phyloP scores from a whole-genome alignment of 2,888 invertebrate species.

The Diplolepis rosae region DNA sequence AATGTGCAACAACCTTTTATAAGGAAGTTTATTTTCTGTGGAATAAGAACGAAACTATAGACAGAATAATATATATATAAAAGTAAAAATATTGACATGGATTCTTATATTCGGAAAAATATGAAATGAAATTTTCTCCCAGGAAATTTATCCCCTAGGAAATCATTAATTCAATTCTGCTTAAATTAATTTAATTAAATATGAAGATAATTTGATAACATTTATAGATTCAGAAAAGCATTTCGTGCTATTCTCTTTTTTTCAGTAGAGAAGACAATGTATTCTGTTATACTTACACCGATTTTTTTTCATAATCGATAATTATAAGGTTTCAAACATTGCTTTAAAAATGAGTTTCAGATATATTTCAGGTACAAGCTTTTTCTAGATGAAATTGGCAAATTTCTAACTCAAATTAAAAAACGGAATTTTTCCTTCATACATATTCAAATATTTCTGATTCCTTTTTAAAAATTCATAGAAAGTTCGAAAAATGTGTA shows the following conservation, averaged over 20 bases:
- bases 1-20: neutral
- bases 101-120: neutral
- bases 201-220: neutral
- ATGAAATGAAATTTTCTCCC: neutral
- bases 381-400: too few species aligned
- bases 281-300: too few species aligned
- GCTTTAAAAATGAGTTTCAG: too few species aligned
- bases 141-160: neutral
- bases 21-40: neutral
- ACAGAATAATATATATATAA: neutral
- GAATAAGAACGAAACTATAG: neutral
- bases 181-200: neutral
- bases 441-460: too few species aligned
- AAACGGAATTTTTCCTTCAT: too few species aligned
- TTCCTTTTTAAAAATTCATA: too few species aligned
- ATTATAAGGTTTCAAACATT: too few species aligned
- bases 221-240: neutral
- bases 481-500: too few species aligned
- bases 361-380: too few species aligned
- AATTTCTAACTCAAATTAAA: too few species aligned
- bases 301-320: too few species aligned
- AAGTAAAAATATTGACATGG: neutral
- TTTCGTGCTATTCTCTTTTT: neutral
- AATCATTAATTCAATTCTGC: neutral
- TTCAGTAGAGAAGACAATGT: too few species aligned